Base-by-base conservation (phyloP, 2,113 vertebrate species). In the Penelope pileata region DNA sequence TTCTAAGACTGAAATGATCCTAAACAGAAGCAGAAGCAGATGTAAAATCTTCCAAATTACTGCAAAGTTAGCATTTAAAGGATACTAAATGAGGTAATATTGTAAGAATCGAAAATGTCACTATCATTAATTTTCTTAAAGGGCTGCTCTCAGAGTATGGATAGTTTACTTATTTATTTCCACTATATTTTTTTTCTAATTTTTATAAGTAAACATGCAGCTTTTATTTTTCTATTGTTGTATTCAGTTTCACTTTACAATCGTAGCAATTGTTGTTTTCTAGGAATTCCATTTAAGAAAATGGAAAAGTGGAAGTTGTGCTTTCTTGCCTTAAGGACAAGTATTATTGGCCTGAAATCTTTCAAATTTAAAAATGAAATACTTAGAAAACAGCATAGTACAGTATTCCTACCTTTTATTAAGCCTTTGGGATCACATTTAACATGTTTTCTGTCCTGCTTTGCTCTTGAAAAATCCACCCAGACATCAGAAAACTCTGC, bases 351-450 rank as follows among this genome's bases (percentile, higher is more conserved):
- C 9, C 7, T 18, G 21, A 82, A 86, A 64, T 64, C 12, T 27
- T 38, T 6, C 6, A 73, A 54, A 73, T 84, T 83, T 73, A 54
- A 72, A 81, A 78, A 56, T 26, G 29, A 30, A 82, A n/a, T 29
- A 45, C 27, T 82, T 92, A 34, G 36, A 90, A 92, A 66, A 1
- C 5, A 48, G 23, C 22, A 68, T 3, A 58, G 15, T 68, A 75
- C 36, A 38, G 4, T 8, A 79, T 68, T 79, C 78, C 45, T 92
- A 89, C 74, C 60, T 93, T 88, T 82, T 85, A 12, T 22, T 79
- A 58, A 73, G 36, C 24, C 45, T 58, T 32, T 50, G n/a, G 24
- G 15, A 54, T 76, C 3, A 1, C 53, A 32, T 58, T 45, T 60
- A 92, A 53, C 0, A 0, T n/a, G 6, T 68, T 94, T 86, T 56